These are phyloP conservation scores for Nephila pilipes DNA, from an alignment of 1,140 invertebrate species.

Conservation along the genomic window DNA sequence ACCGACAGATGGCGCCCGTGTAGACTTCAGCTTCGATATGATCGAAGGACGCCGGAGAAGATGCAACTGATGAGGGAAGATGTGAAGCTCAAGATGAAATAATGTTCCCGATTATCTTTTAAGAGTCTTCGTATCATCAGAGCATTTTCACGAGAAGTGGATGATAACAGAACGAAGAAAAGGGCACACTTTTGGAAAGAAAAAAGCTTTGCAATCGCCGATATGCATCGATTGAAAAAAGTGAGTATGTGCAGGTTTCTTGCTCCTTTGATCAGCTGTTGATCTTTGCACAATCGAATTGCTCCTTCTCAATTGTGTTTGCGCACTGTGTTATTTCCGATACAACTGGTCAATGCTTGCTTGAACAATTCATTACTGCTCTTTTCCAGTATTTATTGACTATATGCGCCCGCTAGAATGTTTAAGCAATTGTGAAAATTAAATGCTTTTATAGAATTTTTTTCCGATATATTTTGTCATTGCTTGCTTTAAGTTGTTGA, in stretches of 20 bases:
- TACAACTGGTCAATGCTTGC: neutral
- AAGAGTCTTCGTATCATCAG: neutral
- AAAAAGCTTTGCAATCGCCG: neutral
- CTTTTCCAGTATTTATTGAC: neutral
- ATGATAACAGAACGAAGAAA: neutral
- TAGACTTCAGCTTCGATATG: neutral
- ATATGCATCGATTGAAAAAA: neutral
- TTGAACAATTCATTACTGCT: neutral
- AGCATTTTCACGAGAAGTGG: neutral
- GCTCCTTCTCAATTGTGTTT: neutral
- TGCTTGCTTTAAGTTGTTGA: no score
- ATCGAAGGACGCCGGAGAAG: constrained; percentile 3
- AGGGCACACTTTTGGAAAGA: neutral
- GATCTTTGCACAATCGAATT: neutral
- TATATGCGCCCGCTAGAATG: neutral
- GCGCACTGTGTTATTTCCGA: neutral
- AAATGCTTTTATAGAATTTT: neutral
- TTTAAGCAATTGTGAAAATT: neutral
- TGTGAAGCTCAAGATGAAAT: neutral
- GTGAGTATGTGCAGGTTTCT: neutral
- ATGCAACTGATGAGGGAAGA: neutral
- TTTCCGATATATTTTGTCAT: no score
- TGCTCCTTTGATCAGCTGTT: neutral
- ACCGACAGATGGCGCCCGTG: neutral
- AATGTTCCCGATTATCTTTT: neutral